Conservation (phyloP, 30 jellyfish, hydroid and myxozoan genomes). For the Pseudorhiza aurosa region DNA sequence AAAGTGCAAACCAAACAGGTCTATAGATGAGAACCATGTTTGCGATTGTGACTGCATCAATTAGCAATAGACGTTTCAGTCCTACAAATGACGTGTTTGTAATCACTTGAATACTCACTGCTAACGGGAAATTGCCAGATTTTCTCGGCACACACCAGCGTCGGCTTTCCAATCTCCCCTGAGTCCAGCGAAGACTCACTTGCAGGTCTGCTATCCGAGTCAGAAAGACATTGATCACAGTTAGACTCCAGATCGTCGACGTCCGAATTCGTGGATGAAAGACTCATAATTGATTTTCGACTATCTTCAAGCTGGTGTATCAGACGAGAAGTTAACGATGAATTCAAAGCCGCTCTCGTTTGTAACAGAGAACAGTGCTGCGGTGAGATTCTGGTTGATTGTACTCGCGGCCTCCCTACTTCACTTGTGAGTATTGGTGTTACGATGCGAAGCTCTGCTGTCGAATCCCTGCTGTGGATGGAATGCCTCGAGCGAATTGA, state of each 20-base stretch:
- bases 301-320: too few species aligned
- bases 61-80: too few species aligned
- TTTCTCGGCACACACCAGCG: conserved; percentile 20
- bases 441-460: conserved; percentile 20
- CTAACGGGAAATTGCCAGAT: conserved; percentile 44
- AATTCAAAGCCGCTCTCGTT: neutral
- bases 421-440: too few species aligned
- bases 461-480: conserved; percentile 34
- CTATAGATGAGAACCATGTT: too few species aligned
- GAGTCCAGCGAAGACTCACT: neutral
- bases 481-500: conserved; percentile 53
- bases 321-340: neutral
- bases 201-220: neutral
- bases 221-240: neutral
- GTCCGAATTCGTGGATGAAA: neutral
- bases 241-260: conserved; percentile 6
- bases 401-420: too few species aligned
- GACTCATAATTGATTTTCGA: neutral
- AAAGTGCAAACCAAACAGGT: too few species aligned
- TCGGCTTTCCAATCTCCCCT: neutral
- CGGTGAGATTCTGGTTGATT: conserved; percentile 50
- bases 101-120: conserved; percentile 39
- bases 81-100: too few species aligned
- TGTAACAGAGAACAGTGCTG: conserved; percentile 16
- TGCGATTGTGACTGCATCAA: too few species aligned